These are phyloP conservation scores for Balanococcus diminutus DNA, from an alignment of 2,888 invertebrate genomes.

Conservation along the genomic window DNA sequence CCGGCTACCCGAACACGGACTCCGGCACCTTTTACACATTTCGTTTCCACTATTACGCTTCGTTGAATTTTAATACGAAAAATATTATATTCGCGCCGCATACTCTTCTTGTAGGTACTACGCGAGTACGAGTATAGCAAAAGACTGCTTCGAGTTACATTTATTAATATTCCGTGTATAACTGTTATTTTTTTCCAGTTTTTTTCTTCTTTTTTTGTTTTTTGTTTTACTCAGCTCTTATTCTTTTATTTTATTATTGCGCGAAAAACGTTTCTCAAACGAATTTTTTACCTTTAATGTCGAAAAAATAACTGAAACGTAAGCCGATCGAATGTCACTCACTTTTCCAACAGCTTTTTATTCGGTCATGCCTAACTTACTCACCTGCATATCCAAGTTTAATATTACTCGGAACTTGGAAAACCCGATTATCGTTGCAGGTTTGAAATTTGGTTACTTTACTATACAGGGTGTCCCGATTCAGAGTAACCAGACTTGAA, in stretches of 20 bases:
- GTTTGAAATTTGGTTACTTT: no score
- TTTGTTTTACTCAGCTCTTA: no score
- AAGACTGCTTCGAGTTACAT: constrained; percentile 28
- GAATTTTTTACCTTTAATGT: background rate
- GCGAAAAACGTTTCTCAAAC: constrained; percentile 23
- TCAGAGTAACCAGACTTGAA: no score
- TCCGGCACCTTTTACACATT: constrained; percentile 23
- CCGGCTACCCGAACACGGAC: constrained; percentile 18
- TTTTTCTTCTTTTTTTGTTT: background rate
- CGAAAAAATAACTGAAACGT: background rate
- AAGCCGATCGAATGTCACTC: background rate
- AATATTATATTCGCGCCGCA: constrained; percentile 39
- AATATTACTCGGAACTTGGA: no score
- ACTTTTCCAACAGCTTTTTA: background rate
- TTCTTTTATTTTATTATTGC: constrained; percentile 10
- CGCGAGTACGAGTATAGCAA: background rate
- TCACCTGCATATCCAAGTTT: no score
- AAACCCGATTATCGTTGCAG: no score
- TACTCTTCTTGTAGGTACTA: background rate
- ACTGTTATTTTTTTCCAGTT: constrained; percentile 17
- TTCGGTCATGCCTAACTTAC: no score
- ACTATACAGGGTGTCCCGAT: no score
- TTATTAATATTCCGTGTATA: constrained; percentile 35
- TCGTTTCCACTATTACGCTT: constrained; percentile 36
- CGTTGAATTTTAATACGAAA: constrained; percentile 43